These are phyloP conservation scores for Isoperla grammatica DNA, from an alignment of 2,888 invertebrate genomes.

Conservation along the genomic window DNA sequence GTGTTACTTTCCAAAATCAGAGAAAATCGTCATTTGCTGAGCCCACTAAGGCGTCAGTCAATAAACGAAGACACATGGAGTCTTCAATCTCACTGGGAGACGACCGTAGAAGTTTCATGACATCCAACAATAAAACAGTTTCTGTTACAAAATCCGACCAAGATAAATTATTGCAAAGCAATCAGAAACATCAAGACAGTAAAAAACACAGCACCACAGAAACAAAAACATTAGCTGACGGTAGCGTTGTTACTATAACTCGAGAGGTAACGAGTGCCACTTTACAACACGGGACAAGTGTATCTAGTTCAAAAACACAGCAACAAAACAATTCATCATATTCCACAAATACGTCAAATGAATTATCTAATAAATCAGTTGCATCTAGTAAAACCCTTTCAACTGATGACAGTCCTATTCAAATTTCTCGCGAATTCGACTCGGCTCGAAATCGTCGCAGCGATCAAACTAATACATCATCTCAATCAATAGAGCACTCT, in stretches of 20 bases:
- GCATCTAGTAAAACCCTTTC: neutral
- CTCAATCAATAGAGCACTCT: neutral
- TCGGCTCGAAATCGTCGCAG: neutral
- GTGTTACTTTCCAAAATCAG: conserved; percentile 52
- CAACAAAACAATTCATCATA: conserved; percentile 14
- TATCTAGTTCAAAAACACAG: conserved; percentile 37
- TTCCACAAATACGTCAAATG: no score
- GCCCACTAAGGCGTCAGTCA: conserved; percentile 46
- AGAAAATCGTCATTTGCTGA: conserved; percentile 46
- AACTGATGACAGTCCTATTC: neutral
- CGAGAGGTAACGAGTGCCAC: conserved; percentile 24
- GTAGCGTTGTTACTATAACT: conserved; percentile 41
- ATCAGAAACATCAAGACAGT: conserved; percentile 35
- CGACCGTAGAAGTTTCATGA: conserved; percentile 46
- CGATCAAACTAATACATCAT: neutral
- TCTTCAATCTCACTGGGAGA: conserved; percentile 60
- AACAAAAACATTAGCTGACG: conserved; percentile 48
- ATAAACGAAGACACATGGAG: conserved; percentile 58
- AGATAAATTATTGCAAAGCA: conserved; percentile 36
- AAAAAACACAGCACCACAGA: conserved; percentile 35
- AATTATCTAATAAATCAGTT: no score
- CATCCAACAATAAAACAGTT: conserved; percentile 40
- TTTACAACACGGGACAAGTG: conserved; percentile 29
- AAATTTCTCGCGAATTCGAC: neutral
- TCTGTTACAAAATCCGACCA: neutral